Evolutionary conservation across 2,888 invertebrate genomes (phyloP), one percentile per base, ranked within the genome.

Genomic region (Ormyrus labotus): DNA sequence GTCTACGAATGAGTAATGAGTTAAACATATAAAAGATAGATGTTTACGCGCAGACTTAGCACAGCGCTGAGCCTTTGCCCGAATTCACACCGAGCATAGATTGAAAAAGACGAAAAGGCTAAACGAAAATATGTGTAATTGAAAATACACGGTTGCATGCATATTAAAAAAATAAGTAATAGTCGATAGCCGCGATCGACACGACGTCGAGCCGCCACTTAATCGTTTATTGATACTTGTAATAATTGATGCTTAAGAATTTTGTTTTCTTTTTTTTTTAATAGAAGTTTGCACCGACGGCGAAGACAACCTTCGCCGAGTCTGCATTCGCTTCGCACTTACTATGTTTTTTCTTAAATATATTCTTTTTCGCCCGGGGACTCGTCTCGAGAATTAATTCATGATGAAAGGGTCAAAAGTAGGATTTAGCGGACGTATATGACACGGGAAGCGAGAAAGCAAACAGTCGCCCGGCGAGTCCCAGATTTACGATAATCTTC

Each of bases 281-380:
- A 86, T 86, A 85, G 84, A 87, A 87, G 86, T 88, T 85, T 83
- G 87, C 86, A 87, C 85, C 84, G 85, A 84, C 85, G 86, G 84
- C 84, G 87, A 86, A 87, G 87, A 87, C 87, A 86, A 86, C 87
- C 87, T 88, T 86, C 86, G 87, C 61, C 50, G 82, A 85, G 86
- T 84, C 85, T 86, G 88, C 86, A 87, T 87, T 87, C 82, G 86
- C 87, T 87, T 88, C 86, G 85, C 85, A 87, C 85, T 84, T 86
- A 87, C 87, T 87, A 86, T 67, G 11, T 73, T 72, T 78, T 87
- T 85, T 85, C 85, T 83, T 81, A 82, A 82, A 81, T 85, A 81
- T 82, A 75, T 77, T 83, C 82, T 85, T 85, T 85, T 85, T 85
- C 83, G 81, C 83, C 67, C 77, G 76, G 81, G 69, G 78, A 84